Evolutionary conservation across 2,113 vertebrate species (phyloP).

Genomic region (Aldabrachelys gigantea): DNA sequence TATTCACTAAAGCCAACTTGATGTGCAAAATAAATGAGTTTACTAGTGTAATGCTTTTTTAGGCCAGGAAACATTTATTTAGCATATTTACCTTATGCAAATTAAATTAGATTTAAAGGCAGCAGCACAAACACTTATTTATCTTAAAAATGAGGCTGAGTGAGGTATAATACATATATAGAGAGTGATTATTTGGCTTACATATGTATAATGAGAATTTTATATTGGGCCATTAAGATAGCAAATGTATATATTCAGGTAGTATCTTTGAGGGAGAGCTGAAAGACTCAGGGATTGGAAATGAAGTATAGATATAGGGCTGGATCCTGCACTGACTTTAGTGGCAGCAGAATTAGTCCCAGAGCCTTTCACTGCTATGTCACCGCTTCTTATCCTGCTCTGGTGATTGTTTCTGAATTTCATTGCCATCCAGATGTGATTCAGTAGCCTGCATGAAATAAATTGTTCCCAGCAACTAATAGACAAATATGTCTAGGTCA

Average conservation of each 20-base stretch:
- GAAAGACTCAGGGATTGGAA: neutral
- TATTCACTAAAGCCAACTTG: slow-evolving; percentile 21
- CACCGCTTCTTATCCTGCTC: neutral
- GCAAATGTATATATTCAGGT: neutral
- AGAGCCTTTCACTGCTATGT: neutral
- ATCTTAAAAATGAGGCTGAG: neutral
- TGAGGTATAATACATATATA: neutral
- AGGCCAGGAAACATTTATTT: slow-evolving; percentile 19
- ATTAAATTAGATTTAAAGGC: neutral
- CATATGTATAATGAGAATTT: neutral
- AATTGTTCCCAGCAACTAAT: neutral
- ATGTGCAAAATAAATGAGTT: neutral
- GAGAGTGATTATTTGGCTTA: neutral
- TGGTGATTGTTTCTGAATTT: neutral
- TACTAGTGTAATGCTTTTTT: slow-evolving; percentile 28
- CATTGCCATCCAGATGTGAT: neutral
- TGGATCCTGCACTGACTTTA: neutral
- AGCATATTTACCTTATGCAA: neutral
- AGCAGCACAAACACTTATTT: neutral
- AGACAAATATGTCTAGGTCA: neutral
- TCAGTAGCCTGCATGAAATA: neutral
- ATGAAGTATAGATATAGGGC: neutral
- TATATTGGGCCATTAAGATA: neutral
- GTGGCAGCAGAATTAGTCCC: neutral
- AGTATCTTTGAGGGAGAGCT: neutral